Conservation (phyloP, 2,113 vertebrate genomes). For the Gracilinanus agilis region DNA sequence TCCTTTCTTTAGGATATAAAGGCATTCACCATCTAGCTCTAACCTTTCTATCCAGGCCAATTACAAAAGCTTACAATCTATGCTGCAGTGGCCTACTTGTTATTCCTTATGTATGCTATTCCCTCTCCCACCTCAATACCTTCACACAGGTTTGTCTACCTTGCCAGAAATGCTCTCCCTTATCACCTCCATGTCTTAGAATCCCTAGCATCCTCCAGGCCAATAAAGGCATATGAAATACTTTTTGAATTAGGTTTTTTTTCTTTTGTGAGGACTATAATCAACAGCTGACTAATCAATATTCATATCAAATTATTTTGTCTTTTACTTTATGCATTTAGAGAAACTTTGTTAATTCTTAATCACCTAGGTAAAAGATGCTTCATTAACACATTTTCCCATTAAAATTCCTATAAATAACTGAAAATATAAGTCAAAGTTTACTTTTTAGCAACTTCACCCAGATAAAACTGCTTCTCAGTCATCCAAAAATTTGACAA, state of each 20-base stretch:
- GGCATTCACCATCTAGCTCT: background rate
- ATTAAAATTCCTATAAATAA: background rate
- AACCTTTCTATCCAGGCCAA: background rate
- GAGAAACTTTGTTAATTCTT: too few species aligned
- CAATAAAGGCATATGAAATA: too few species aligned
- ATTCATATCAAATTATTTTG: too few species aligned
- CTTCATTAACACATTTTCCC: background rate
- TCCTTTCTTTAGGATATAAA: background rate
- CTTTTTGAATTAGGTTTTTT: too few species aligned
- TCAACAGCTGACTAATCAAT: too few species aligned
- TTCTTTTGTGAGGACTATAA: too few species aligned
- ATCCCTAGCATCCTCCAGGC: background rate
- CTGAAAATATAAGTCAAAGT: background rate
- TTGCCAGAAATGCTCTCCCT: background rate
- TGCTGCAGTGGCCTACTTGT: background rate
- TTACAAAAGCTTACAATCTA: background rate
- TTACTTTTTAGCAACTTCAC: background rate
- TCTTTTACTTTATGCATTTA: too few species aligned
- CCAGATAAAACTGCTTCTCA: background rate
- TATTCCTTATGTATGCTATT: background rate
- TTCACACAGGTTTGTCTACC: background rate
- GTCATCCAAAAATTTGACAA: background rate
- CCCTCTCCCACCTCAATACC: background rate
- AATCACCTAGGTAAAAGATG: too few species aligned
- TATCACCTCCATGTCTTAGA: background rate